Evolutionary conservation across 2,797 vertebrate genomes (phyloP).

Genomic region (Oreortyx pictus): DNA sequence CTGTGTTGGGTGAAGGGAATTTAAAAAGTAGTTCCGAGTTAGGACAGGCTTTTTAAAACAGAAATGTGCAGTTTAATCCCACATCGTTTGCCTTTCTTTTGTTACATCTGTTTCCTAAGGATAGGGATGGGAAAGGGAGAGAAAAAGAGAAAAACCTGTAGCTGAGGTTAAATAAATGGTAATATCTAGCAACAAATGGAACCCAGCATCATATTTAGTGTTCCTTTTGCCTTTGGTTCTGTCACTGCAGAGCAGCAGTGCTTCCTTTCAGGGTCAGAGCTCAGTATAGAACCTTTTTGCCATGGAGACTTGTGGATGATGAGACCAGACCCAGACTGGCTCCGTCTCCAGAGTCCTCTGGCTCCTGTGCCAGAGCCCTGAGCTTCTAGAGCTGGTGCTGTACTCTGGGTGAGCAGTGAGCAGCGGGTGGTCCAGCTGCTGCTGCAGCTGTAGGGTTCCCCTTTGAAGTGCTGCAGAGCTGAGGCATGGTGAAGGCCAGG

Average conservation of each 20-base stretch:
- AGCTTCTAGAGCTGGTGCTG: not conserved
- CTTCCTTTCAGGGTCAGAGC: not conserved
- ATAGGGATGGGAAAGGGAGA: not conserved
- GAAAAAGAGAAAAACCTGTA: not conserved
- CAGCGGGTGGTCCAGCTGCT: not conserved
- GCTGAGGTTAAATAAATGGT: not conserved
- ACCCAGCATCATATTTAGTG: not conserved
- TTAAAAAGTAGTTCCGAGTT: not conserved
- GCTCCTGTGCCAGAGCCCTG: rapidly evolving
- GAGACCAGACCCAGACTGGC: not conserved
- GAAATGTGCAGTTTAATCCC: not conserved
- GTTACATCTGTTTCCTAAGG: not conserved
- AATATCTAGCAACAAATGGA: not conserved
- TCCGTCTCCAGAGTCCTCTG: not conserved
- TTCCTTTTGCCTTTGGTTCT: not conserved
- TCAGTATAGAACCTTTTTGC: not conserved
- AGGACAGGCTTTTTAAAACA: not conserved
- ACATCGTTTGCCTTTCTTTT: not conserved
- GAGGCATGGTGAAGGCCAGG: not conserved
- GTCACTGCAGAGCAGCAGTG: rapidly evolving
- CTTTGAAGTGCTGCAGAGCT: not conserved
- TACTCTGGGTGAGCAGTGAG: not conserved
- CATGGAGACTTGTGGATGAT: not conserved
- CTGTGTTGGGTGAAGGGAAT: not conserved
- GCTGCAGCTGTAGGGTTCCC: not conserved